Evolutionary conservation across 2,888 invertebrate genomes (phyloP).

Genomic region (Lysandra coridon): DNA sequence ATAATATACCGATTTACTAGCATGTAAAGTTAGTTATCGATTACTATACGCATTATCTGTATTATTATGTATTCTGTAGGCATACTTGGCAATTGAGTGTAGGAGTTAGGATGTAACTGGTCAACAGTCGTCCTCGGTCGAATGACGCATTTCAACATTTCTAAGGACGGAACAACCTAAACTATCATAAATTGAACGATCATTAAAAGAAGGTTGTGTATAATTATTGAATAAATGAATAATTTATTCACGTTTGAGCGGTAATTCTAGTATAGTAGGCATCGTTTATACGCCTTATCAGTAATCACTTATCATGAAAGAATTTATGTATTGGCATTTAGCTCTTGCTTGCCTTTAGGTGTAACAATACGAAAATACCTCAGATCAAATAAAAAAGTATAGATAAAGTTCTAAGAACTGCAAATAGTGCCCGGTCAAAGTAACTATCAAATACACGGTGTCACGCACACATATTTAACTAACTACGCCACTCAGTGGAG

Average conservation of each 20-base stretch:
- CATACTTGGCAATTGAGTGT: background rate
- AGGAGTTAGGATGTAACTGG: background rate
- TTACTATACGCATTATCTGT: background rate
- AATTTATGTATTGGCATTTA: background rate
- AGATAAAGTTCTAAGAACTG: background rate
- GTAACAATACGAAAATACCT: background rate
- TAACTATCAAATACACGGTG: background rate
- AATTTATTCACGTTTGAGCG: background rate
- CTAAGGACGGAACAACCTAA: background rate
- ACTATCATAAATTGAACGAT: background rate
- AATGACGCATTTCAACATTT: conserved; percentile 12
- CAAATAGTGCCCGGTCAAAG: background rate
- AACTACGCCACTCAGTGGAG: background rate
- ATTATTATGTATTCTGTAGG: background rate
- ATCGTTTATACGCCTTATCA: background rate
- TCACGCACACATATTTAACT: background rate
- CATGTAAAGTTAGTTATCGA: no score
- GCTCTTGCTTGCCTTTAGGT: background rate
- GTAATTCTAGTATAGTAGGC: background rate
- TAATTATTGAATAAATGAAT: conserved; percentile 5
- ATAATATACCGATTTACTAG: background rate
- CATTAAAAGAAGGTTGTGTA: background rate
- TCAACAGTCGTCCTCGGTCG: background rate
- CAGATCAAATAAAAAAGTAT: background rate
- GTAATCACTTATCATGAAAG: background rate